These are phyloP conservation scores for Caradrina kadenii DNA, from an alignment of 2,888 invertebrate genomes.

Conservation along the genomic window DNA sequence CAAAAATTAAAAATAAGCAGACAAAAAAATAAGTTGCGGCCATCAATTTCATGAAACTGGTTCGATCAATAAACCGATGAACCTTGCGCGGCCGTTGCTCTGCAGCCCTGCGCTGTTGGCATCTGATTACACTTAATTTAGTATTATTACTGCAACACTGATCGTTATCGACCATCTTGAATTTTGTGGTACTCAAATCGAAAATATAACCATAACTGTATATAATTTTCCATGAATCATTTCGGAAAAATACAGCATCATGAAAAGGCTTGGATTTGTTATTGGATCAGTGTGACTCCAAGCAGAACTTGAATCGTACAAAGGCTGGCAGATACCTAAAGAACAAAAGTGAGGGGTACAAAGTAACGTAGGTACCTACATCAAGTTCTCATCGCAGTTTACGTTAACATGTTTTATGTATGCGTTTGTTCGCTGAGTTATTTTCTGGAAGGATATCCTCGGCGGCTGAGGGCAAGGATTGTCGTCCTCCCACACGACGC, in stretches of 20 bases:
- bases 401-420: slow-evolving; percentile 64
- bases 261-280: slow-evolving; percentile 16
- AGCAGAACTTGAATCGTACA: background rate
- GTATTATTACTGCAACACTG: slow-evolving; percentile 64
- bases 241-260: slow-evolving; percentile 6
- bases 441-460: slow-evolving; percentile 90
- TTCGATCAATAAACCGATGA: slow-evolving; percentile 70
- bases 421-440: slow-evolving; percentile 73
- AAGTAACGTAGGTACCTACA: slow-evolving; percentile 16
- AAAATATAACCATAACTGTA: background rate
- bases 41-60: slow-evolving; percentile 77
- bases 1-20: slow-evolving; percentile 63
- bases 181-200: slow-evolving; percentile 14
- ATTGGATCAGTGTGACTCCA: background rate
- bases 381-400: slow-evolving; percentile 30
- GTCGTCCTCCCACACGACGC: slow-evolving; percentile 85
- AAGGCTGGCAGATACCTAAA: background rate
- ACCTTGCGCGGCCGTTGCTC: slow-evolving; percentile 76
- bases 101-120: slow-evolving; percentile 66
- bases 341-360: background rate
- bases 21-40: slow-evolving; percentile 61
- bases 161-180: slow-evolving; percentile 51
- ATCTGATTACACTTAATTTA: slow-evolving; percentile 70
- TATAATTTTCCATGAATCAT: slow-evolving; percentile 10
- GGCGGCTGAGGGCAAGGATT: slow-evolving; percentile 83